phyloP scores from a whole-genome alignment of 2,113 vertebrate species.

The Bubalus kerabau region DNA sequence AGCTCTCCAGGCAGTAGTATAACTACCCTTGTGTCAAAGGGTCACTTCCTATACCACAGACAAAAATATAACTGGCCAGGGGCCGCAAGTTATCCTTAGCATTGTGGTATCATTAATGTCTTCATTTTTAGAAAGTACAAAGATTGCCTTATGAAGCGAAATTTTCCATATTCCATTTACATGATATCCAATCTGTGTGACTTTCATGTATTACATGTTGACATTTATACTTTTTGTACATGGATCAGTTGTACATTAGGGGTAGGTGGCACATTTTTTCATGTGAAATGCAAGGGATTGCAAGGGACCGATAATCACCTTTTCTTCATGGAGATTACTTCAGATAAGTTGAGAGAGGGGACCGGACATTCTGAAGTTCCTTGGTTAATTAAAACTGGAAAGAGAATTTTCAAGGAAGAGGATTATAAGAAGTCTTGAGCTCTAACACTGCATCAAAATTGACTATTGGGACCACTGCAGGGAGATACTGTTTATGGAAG shows the following conservation, averaged over 20 bases:
- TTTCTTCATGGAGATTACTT: not conserved
- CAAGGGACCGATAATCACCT: accelerated
- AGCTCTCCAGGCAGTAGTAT: not conserved
- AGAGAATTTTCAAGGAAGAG: not conserved
- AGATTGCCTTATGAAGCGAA: not conserved
- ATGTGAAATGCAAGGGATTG: not conserved
- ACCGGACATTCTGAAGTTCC: not conserved
- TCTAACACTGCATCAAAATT: not conserved
- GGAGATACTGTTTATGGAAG: not conserved
- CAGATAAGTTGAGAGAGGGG: not conserved
- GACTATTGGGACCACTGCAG: not conserved
- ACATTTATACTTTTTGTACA: not conserved
- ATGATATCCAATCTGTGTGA: not conserved
- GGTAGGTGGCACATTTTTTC: not conserved
- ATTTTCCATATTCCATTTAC: not conserved
- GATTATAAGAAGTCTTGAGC: not conserved
- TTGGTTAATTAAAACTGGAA: not conserved
- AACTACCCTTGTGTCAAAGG: not conserved
- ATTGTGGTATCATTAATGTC: not conserved
- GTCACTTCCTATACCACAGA: not conserved
- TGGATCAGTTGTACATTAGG: not conserved
- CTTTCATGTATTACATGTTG: accelerated
- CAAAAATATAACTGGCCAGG: not conserved
- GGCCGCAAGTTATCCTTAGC: not conserved
- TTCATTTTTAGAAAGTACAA: not conserved